Evolutionary conservation across 2,797 vertebrate species (phyloP).

Genomic region (Thunnus albacares): DNA sequence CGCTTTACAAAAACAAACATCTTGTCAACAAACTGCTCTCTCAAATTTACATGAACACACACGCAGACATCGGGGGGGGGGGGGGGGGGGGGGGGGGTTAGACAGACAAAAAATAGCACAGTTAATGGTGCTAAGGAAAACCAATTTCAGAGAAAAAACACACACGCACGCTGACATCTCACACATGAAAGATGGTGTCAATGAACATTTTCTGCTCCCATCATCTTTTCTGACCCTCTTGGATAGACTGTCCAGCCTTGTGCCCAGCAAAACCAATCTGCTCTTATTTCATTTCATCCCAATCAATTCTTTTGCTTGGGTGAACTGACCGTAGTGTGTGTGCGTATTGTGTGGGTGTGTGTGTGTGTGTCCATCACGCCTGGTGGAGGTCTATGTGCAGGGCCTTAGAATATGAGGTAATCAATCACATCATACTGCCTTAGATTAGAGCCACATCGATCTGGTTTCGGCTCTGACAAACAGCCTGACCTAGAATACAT

Average conservation of each 20-base stretch:
- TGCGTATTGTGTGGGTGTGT: constrained; percentile 21
- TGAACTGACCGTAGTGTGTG: constrained; percentile 42
- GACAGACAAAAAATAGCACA: constrained; percentile 25
- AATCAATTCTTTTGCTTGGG: constrained; percentile 71
- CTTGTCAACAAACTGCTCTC: constrained; percentile 49
- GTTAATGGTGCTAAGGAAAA: constrained; percentile 46
- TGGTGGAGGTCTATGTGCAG: constrained; percentile 60
- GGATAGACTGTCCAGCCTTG: constrained; percentile 51
- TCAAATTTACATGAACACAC: constrained; percentile 47
- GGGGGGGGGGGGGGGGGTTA: background rate
- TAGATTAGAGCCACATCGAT: constrained; percentile 82
- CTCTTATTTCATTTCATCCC: constrained; percentile 74
- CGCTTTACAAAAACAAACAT: constrained; percentile 60
- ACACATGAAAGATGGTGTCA: constrained; percentile 70
- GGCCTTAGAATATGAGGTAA: constrained; percentile 77
- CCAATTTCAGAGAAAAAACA: constrained; percentile 50
- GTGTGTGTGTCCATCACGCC: constrained; percentile 53
- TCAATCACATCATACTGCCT: constrained; percentile 80
- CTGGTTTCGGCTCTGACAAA: constrained; percentile 76
- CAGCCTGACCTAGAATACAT: constrained; percentile 73
- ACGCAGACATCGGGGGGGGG: background rate
- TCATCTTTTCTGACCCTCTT: constrained; percentile 68
- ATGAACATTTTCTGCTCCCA: constrained; percentile 67
- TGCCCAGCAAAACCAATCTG: constrained; percentile 72
- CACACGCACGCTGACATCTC: constrained; percentile 29